Evolutionary conservation across 1,140 invertebrate genomes (phyloP), one percentile per base, ranked within the genome.

Genomic region (Mamestra configurata): DNA sequence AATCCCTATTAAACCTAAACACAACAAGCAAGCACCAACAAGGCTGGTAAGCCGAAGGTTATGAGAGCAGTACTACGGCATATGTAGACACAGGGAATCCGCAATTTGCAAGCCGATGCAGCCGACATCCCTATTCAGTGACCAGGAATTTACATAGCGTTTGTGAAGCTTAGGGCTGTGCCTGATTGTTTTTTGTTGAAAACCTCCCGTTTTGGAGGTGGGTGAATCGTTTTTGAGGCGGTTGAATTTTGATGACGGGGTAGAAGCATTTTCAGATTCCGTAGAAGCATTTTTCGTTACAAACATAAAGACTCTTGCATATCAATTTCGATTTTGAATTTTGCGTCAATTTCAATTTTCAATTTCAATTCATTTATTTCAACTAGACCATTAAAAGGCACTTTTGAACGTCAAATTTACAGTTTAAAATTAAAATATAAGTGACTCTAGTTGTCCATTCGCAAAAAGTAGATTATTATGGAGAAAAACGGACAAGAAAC

Each of bases 71-170:
- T 46, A 76, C 68, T 59, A 82, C 81, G 24, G 53, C 53, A 79
- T 55, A 70, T 73, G 75, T 84, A 71, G 79, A 85, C 79, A 79
- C 81, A 77, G 77, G 72, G 79, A 73, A 80, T 81, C 80, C 77
- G 81, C 79, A 82, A 85, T 85, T 85, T 85, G 80, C 84, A 85
- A 82, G 78, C 84, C 80, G 72, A 82, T 79, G 82, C 82, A 82
- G 55, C 77, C 51, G 43, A 79, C 80, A 82, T 85, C 77, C 82
- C 76, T 83, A 82, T 86, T 84, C 82, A 80, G 76, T 82, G 43
- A 73, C 71, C 51, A n/a, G 35, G 13, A 31, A 73, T 73, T 73
- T 73, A 73, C 71, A 73, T 73, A 55, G 71, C 53, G 27, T 18
- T 15, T 61, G 27, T 37, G n/a, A 8, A 27, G 37, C 64, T 43